These are phyloP conservation scores for Apodemus sylvaticus DNA, from an alignment of 2,113 vertebrate genomes.

Conservation along the genomic window DNA sequence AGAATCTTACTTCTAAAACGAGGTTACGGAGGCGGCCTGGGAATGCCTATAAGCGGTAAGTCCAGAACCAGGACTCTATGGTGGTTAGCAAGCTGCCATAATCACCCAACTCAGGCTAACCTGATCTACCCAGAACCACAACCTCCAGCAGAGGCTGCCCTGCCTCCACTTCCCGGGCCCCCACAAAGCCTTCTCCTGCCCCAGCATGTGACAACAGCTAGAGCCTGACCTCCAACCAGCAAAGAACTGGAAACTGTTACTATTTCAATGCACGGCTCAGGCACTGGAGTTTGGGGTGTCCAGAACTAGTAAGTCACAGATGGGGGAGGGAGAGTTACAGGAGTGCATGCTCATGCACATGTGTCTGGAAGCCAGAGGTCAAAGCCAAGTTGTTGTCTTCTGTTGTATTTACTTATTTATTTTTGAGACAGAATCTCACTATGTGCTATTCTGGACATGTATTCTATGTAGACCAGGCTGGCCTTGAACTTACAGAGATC, in stretches of 20 bases:
- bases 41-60: background rate
- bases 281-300: too few relatives aligned
- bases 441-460: too few relatives aligned
- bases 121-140: background rate
- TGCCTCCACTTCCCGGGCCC: background rate
- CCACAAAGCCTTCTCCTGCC: background rate
- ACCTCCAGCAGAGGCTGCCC: background rate
- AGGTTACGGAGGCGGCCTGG: background rate
- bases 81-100: background rate
- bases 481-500: background rate
- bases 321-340: background rate
- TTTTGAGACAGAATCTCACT: background rate
- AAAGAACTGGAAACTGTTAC: background rate
- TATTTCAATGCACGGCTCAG: background rate
- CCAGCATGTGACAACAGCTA: background rate
- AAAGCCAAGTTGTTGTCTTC: too few relatives aligned
- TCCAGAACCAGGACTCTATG: background rate
- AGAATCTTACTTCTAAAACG: background rate
- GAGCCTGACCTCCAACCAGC: background rate
- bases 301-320: background rate
- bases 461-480: background rate
- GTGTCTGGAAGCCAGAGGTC: background rate
- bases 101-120: background rate
- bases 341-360: too few relatives aligned
- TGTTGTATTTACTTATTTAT: background rate